Base-by-base conservation (phyloP, 2,888 invertebrate genomes). In the Mimumesa dahlbomi region DNA sequence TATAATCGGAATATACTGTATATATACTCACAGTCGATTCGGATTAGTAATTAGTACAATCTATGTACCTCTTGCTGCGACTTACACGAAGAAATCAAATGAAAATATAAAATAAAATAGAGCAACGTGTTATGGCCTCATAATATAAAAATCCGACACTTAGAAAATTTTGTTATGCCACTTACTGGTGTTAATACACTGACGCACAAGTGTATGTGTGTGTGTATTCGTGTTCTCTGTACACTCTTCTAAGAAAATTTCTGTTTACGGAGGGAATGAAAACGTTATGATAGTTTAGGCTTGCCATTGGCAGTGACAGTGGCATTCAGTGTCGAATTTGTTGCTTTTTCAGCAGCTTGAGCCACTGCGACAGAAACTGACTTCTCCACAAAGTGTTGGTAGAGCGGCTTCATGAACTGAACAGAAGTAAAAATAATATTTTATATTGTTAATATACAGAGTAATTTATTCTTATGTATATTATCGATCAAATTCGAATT, bases 401-500 rank as follows among this genome's bases (percentile, higher is more conserved):
- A 96, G 75, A 94, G 90, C 76, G 96, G 96, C 90, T 95, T 95
- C 94, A 96, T 93, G 80, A 95, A 90, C 96, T 96, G 91, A 2
- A 90, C 89, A 82, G 79, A 79, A 81, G 63, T 71, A 64, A 75
- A 68, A 61, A 53, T 18, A 50, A 49, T 36, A 67, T 31, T 53
- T 25, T 25, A 25, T 25, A 25, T 25, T 25, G 25, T 25, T 25
- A 25, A 25, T 25, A 3, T 5, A 25, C 7, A 5, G 25, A 25
- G 25, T 5, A 7, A 25, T 25, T 25, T 25, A 25, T 25, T 25
- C 7, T 25, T n/a, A n/a, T n/a, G n/a, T n/a, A n/a, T n/a, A n/a
- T n/a, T n/a, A n/a, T n/a, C n/a, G n/a, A n/a, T n/a, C n/a, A n/a
- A n/a, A n/a, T n/a, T n/a, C n/a, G n/a, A n/a, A n/a, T n/a, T n/a